Conservation (phyloP, 2,888 invertebrate genomes). For the Fragum whitleyi region DNA sequence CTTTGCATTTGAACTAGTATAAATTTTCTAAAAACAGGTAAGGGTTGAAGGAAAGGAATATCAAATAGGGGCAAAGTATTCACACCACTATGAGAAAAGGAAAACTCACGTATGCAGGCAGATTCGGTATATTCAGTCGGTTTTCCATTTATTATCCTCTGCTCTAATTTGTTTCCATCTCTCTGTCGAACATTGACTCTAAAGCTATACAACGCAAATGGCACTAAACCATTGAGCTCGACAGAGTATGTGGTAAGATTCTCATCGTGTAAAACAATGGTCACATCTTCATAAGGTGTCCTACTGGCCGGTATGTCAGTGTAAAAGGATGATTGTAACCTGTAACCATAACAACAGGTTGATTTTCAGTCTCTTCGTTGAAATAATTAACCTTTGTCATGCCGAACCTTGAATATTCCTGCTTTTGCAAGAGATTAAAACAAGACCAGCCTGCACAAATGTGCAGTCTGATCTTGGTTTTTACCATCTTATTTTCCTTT, state of each 20-base stretch:
- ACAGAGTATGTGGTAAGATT: constrained; percentile 28
- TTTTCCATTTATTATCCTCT: constrained; percentile 36
- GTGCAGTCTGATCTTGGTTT: too few relatives aligned
- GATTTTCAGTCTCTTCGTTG: too few relatives aligned
- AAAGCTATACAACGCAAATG: constrained; percentile 65
- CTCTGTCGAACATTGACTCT: constrained; percentile 71
- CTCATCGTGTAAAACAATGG: constrained; percentile 21
- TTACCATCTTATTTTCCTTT: too few relatives aligned
- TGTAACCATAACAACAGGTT: background rate
- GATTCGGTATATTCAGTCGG: constrained; percentile 34
- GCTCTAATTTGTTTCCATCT: constrained; percentile 67
- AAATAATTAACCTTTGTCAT: too few relatives aligned
- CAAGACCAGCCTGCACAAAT: too few relatives aligned
- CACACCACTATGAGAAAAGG: too few relatives aligned
- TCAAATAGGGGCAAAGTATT: too few relatives aligned
- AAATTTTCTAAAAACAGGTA: too few relatives aligned
- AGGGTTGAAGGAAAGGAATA: too few relatives aligned
- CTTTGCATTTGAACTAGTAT: too few relatives aligned
- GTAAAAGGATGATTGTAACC: constrained; percentile 11
- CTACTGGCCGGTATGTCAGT: constrained; percentile 1
- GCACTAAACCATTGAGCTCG: constrained; percentile 51
- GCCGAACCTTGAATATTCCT: too few relatives aligned
- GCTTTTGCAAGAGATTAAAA: too few relatives aligned
- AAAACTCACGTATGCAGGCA: background rate
- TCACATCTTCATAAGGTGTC: background rate